Conservation (phyloP, 2,888 invertebrate species). For the Machimus atricapillus region DNA sequence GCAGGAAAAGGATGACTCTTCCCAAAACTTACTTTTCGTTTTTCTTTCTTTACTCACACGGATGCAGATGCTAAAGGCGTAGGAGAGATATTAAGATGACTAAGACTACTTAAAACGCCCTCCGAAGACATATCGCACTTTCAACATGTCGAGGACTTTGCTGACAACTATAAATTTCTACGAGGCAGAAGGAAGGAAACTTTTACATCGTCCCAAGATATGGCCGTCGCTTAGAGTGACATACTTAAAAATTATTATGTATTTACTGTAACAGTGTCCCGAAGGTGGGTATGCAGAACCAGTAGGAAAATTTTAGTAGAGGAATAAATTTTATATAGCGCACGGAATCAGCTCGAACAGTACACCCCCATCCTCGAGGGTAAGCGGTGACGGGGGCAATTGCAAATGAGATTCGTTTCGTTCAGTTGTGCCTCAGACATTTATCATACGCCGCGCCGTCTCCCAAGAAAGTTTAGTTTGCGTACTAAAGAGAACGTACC, state of each 20-base stretch:
- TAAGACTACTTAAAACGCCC: slow-evolving; percentile 30
- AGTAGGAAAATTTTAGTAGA: not conserved
- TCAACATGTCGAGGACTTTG: slow-evolving; percentile 30
- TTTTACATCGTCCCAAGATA: slow-evolving; percentile 31
- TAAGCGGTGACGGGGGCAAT: not conserved
- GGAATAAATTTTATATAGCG: not conserved
- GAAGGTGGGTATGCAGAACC: not conserved
- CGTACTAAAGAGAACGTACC: not conserved
- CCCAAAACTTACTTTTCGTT: not conserved
- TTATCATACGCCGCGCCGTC: not conserved
- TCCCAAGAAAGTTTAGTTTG: not conserved
- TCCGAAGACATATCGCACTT: slow-evolving; percentile 28
- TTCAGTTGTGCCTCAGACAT: not conserved
- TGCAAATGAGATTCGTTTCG: not conserved
- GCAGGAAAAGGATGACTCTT: not conserved
- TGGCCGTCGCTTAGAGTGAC: slow-evolving; percentile 14
- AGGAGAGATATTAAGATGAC: slow-evolving; percentile 18
- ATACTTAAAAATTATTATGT: slow-evolving; percentile 35
- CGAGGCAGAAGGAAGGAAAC: slow-evolving; percentile 26
- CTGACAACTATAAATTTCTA: slow-evolving; percentile 35
- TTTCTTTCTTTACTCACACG: not conserved
- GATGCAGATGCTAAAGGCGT: not conserved
- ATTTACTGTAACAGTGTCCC: not conserved
- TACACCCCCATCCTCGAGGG: not conserved
- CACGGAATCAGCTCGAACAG: not conserved